These are phyloP conservation scores for Platichthys flesus DNA, from an alignment of 2,113 vertebrate species.

Conservation along the genomic window DNA sequence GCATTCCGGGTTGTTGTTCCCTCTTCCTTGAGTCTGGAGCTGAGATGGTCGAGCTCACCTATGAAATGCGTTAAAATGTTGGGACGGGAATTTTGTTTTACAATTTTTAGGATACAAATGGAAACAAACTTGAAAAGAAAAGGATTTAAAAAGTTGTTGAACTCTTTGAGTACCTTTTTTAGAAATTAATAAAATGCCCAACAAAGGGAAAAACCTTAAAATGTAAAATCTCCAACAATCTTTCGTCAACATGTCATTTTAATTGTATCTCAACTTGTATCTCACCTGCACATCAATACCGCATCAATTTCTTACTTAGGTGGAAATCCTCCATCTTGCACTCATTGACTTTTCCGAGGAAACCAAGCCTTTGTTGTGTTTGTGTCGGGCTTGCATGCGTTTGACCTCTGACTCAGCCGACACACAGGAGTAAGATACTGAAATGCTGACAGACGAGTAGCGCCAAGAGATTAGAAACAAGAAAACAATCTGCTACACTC, in stretches of 20 bases:
- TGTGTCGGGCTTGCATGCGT: conserved; percentile 46
- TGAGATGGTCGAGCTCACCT: conserved; percentile 5
- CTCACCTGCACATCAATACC: conserved; percentile 34
- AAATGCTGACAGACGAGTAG: conserved; percentile 66
- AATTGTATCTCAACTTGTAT: conserved; percentile 14
- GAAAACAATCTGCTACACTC: conserved; percentile 37
- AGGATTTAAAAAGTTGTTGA: no score
- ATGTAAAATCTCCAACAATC: no score
- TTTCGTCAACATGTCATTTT: conserved; percentile 16
- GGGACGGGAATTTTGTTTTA: no score
- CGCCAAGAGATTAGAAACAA: conserved; percentile 53
- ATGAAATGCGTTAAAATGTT: conserved; percentile 2
- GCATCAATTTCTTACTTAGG: conserved; percentile 12
- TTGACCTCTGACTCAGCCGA: conserved; percentile 69
- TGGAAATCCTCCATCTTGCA: not conserved
- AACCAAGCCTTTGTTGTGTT: conserved; percentile 51
- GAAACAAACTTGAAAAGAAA: not conserved
- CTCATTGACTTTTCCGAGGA: conserved; percentile 28
- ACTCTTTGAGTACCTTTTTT: no score
- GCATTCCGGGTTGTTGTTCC: conserved; percentile 30
- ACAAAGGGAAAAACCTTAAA: no score
- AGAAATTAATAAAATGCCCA: no score
- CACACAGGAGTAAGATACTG: conserved; percentile 54
- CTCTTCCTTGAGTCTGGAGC: conserved; percentile 9
- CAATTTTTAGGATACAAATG: not conserved